Evolutionary conservation across 1,140 invertebrate genomes (phyloP), one percentile per base, ranked within the genome.

Genomic region (Caenorhabditis remanei): DNA sequence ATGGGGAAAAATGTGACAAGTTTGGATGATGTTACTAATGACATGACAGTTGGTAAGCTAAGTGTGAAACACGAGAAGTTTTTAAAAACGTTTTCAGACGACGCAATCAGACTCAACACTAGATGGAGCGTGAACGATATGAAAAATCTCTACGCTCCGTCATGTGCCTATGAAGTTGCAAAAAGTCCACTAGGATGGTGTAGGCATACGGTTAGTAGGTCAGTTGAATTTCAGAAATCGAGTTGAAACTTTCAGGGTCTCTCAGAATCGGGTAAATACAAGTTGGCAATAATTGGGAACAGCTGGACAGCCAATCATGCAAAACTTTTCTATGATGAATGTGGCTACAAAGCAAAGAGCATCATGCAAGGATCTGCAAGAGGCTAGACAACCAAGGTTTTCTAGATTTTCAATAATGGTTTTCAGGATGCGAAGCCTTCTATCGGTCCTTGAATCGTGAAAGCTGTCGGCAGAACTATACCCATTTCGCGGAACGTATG

Each of bases 251-350:
- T 67, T n/a, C 41, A 71, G 65, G 40, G 40, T 16, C 65, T 71
- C 21, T 13, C 21, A 2, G 19, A n/a, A 4, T 43, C 8, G 5
- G 65, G 65, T 5, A 71, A 71, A 11, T 46, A 19, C 16, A 71
- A 46, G 19, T 43, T 71, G 13, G 5, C 46, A 14, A 14, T 71
- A 19, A 16, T 71, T 16, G 65, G 65, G 19, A 71, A 71, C 41
- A 43, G 65, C 8, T 71, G 65, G 65, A 41, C 65, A 2, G 65
- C 65, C 19, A 71, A 71, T 11, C 65, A 71, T 19, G 65, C 65
- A 0, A 71, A 14, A 46, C 16, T 71, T 6, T 43, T 71, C 19
- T 71, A 71, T n/a, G 7, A 71, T 7, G 65, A 71, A 71, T 71
- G 65, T 46, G 19, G 19, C 8, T 13, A 6, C 14, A 43, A 71